Base-by-base conservation (phyloP, 2,888 invertebrate species). In the Oeneis ivallda region DNA sequence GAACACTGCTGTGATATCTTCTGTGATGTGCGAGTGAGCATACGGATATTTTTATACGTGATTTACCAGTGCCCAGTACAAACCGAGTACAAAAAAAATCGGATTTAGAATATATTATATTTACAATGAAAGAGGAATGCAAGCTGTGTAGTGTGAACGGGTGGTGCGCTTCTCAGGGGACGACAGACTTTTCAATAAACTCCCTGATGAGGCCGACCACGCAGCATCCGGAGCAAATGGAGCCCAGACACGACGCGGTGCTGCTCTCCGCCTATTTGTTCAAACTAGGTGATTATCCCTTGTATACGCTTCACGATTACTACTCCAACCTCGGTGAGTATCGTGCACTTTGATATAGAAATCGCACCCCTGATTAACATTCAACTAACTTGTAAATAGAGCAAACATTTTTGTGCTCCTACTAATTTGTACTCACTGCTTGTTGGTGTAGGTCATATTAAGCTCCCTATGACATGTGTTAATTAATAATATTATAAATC, bases 41-140 rank as follows among this genome's bases (percentile, higher is more conserved):
- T 83, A 83, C 81, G 85, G 86, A 89, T 91, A 91, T 90, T 91
- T 91, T 89, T 92, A 84, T 90, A 91, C 91, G 91, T 92, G 89
- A 92, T 92, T 91, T 91, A 92, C 81, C 84, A 89, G 88, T 89
- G 89, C 87, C 89, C 86, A 87, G 92, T 92, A 92, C 92, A 91
- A 89, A 90, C 90, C 91, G 89, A 92, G 92, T 92, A 92, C 92
- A 89, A 90, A 87, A 91, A 82, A 90, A 91, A 90, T 85, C 87
- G 89, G 89, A 87, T 67, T 66, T 79, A 80, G 74, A 74, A 70
- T 80, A 77, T 83, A 26, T 80, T 83, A 79, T 84, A 83, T 81
- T 82, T 83, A 83, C 75, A 65, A 92, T 92, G 92, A 92, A 92
- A 82, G 91, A 92, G 78, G 92, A 92, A 83, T 92, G 92, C 75